These are phyloP conservation scores for Tridacna crocea DNA, from an alignment of 2,888 invertebrate species.

Conservation along the genomic window DNA sequence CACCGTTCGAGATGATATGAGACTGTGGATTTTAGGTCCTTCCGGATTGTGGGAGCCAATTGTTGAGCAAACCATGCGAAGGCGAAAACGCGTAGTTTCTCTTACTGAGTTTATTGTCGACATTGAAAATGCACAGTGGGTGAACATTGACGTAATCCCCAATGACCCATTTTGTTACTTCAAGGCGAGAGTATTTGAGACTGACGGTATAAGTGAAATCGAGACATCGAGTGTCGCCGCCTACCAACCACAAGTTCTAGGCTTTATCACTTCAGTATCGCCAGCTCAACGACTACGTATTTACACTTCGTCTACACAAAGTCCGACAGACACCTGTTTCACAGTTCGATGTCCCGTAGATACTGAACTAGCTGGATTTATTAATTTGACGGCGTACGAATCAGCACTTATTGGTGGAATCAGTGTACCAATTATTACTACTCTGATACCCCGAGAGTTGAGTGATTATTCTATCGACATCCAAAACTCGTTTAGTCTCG, in stretches of 20 bases:
- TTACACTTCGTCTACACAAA: slow-evolving; percentile 21
- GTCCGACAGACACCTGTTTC: slow-evolving; percentile 31
- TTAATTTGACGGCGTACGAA: slow-evolving; percentile 39
- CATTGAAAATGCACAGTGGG: slow-evolving; percentile 30
- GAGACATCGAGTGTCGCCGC: slow-evolving; percentile 17
- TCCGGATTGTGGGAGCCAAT: slow-evolving; percentile 15
- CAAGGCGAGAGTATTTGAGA: slow-evolving; percentile 39
- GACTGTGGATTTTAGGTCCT: slow-evolving; percentile 17
- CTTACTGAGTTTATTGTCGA: slow-evolving; percentile 20
- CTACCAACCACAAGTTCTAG: slow-evolving; percentile 27
- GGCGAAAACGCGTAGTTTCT: background rate
- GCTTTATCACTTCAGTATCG: background rate
- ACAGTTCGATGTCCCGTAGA: slow-evolving; percentile 37
- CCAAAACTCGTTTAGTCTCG: background rate
- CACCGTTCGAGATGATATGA: slow-evolving; percentile 15
- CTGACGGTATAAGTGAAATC: slow-evolving; percentile 12
- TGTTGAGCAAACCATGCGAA: background rate
- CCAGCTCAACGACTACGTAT: slow-evolving; percentile 27
- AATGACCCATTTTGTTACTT: slow-evolving; percentile 41
- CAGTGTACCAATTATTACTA: slow-evolving; percentile 6
- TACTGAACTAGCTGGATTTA: slow-evolving; percentile 29
- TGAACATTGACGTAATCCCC: slow-evolving; percentile 38
- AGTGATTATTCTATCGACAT: slow-evolving; percentile 26
- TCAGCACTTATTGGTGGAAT: slow-evolving; percentile 35
- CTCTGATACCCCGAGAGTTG: slow-evolving; percentile 24